Evolutionary conservation across 2,888 invertebrate species (phyloP), one percentile per base, ranked within the genome.

Genomic region (Lamellibrachia satsuma): DNA sequence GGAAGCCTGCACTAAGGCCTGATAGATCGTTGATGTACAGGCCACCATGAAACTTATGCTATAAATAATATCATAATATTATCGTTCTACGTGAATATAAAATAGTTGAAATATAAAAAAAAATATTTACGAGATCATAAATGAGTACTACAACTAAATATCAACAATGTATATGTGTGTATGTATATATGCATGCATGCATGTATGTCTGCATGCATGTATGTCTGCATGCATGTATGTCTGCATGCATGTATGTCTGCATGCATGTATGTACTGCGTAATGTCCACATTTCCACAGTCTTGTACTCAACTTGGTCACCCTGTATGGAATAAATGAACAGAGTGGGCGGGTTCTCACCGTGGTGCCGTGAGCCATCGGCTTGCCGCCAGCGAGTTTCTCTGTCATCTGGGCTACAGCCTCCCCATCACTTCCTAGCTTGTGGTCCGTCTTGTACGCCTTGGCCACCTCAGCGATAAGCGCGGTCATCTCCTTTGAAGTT

Each of bases 401-500:
- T 22, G 60, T 92, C 60, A 94, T 55, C 27, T 92, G n/a, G 7
- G 4, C 52, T 52, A 52, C 75, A 4, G 91, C 93, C 60, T 92
- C 52, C 90, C 92, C 92, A 3, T 92, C 93, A 0, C 52, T 90
- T 4, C 57, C 94, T 52, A 91, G 7, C 90, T 94, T 94, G 75
- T 92, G 90, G 91, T 94, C 94, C 9, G 93, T 92, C 39, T 92
- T 93, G 92, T 94, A 94, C 27, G 92, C 93, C 91, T 94, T 94
- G 15, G 93, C 93, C 92, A 93, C 91, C 90, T 94, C 93, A 1
- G 93, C 90, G 15, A 93, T 90, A 92, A 94, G 91, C 15, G 93
- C 91, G 52, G 91, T 92, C 91, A 94, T 22, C 52, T 94, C 91
- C 3, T 90, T 90, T 52, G 90, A 91, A 1, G 93, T 93, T n/a